These are phyloP conservation scores for Candidula unifasciata DNA, from an alignment of 2,888 invertebrate species.

Conservation along the genomic window DNA sequence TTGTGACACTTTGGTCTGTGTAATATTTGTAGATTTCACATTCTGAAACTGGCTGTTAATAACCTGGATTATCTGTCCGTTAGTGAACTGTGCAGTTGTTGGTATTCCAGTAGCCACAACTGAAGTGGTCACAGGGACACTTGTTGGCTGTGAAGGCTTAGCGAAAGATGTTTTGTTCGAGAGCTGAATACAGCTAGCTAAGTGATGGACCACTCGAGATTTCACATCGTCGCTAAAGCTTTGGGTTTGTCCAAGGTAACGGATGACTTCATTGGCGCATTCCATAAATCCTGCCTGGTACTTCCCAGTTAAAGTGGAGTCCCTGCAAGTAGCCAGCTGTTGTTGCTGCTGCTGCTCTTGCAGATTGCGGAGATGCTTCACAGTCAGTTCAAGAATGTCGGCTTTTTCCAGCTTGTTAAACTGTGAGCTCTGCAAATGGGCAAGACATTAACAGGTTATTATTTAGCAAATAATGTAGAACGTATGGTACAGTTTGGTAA, in stretches of 20 bases:
- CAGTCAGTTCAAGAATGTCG: slow-evolving; percentile 77
- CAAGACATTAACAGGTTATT: background rate
- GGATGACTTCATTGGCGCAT: slow-evolving; percentile 73
- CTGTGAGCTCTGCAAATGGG: slow-evolving; percentile 71
- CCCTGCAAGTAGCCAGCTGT: background rate
- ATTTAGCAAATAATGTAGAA: too few species aligned
- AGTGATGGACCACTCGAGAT: slow-evolving; percentile 67
- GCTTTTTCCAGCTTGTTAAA: slow-evolving; percentile 77
- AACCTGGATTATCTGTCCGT: slow-evolving; percentile 46
- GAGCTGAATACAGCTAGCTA: slow-evolving; percentile 63
- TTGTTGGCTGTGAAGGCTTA: slow-evolving; percentile 8
- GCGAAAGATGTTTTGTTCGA: slow-evolving; percentile 38
- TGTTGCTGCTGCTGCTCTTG: slow-evolving; percentile 65
- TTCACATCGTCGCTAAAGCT: slow-evolving; percentile 67
- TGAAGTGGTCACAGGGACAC: background rate
- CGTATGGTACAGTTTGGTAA: too few species aligned
- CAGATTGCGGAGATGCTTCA: slow-evolving; percentile 72
- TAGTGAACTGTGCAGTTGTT: slow-evolving; percentile 29
- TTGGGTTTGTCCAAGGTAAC: slow-evolving; percentile 69
- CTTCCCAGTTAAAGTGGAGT: slow-evolving; percentile 64
- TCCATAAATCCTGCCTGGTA: slow-evolving; percentile 74
- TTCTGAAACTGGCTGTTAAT: slow-evolving; percentile 9
- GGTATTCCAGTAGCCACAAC: background rate
- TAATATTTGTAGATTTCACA: background rate
- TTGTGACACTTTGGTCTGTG: slow-evolving; percentile 19